Percentiles rank a stretch among this genome's conserved stretches.
Conservation (phyloP, 2,888 invertebrate genomes). For the Scotopteryx bipunctaria region DNA sequence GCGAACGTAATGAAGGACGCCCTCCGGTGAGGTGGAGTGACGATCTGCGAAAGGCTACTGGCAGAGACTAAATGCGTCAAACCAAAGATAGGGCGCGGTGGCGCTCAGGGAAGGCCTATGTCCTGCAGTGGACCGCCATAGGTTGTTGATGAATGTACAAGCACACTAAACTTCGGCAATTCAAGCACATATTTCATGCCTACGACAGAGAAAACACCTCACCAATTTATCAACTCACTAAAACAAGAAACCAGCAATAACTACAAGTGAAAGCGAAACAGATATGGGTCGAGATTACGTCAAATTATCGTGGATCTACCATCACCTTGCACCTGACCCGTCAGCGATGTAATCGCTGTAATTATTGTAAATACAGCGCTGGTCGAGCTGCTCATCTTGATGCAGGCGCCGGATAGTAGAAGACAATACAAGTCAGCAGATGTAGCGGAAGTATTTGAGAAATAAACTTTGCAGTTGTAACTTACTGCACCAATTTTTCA, state of each 20-base stretch:
- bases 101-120: too few relatives aligned
- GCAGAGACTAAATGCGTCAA: too few relatives aligned
- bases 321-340: slow-evolving; percentile 51
- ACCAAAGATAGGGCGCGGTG: too few relatives aligned
- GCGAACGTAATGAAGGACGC: too few relatives aligned
- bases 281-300: slow-evolving; percentile 35
- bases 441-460: slow-evolving; percentile 1
- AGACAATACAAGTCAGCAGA: slow-evolving; percentile 15
- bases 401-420: slow-evolving; percentile 48
- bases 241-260: slow-evolving; percentile 19
- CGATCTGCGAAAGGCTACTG: too few relatives aligned
- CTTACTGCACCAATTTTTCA: too few relatives aligned
- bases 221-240: slow-evolving; percentile 13
- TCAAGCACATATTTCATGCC: not conserved
- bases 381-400: slow-evolving; percentile 51
- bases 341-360: slow-evolving; percentile 54
- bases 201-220: not conserved
- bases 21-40: too few relatives aligned
- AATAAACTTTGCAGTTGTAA: too few relatives aligned
- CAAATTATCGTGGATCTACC: slow-evolving; percentile 32
- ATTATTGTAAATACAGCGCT: slow-evolving; percentile 65
- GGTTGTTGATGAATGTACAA: too few relatives aligned
- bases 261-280: slow-evolving; percentile 24
- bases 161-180: too few relatives aligned
- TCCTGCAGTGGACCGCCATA: too few relatives aligned